These are phyloP conservation scores for Hyles euphorbiae DNA, from an alignment of 1,140 invertebrate genomes.

Conservation along the genomic window DNA sequence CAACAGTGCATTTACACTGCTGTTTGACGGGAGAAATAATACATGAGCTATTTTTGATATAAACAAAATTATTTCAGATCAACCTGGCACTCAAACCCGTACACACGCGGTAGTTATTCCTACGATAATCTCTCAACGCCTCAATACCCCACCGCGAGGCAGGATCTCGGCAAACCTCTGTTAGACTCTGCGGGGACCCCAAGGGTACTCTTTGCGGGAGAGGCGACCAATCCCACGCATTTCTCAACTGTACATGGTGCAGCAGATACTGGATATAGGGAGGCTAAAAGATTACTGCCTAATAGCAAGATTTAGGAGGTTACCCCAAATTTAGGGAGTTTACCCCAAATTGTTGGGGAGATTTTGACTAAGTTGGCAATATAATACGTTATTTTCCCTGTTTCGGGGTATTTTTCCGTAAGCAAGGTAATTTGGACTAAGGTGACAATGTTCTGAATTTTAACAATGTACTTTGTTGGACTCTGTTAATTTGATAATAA, in stretches of 20 bases:
- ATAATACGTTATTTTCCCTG: no score
- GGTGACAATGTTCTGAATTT: no score
- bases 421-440: no score
- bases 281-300: conserved; percentile 76
- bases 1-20: no score
- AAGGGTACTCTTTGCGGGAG: conserved; percentile 31
- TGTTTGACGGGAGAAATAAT: no score
- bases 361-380: no score
- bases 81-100: conserved; percentile 29
- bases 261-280: conserved; percentile 82
- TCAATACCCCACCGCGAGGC: conserved; percentile 16
- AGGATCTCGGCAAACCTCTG: conserved; percentile 18
- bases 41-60: no score
- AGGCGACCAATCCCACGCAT: conserved; percentile 77
- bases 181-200: conserved; percentile 19
- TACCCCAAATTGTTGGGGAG: no score
- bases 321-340: not conserved
- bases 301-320: conserved; percentile 1
- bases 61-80: conserved; percentile 16
- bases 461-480: no score
- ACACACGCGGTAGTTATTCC: conserved; percentile 29
- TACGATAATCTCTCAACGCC: conserved; percentile 21
- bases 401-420: no score
- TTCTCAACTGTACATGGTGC: conserved; percentile 87
- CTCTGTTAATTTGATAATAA: no score